Conservation (phyloP, 35 echinoderm and acorn worm genomes). For the Anneissia japonica region DNA sequence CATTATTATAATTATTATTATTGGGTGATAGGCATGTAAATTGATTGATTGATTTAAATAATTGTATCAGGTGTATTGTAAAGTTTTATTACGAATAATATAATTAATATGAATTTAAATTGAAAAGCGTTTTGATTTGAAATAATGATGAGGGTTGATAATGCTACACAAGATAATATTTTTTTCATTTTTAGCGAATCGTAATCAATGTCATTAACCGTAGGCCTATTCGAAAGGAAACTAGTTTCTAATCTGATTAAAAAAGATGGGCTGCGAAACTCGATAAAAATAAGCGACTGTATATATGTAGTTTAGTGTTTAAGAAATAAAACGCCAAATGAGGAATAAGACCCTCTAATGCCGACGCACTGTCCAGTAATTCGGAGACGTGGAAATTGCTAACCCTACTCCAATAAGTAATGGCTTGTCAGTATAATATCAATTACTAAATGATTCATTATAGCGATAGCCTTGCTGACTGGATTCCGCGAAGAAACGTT, state of each 20-base stretch:
- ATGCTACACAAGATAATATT: too few species aligned
- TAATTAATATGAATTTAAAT: too few species aligned
- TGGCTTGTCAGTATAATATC: neutral
- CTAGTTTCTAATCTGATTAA: neutral
- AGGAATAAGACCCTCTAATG: neutral
- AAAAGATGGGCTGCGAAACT: neutral
- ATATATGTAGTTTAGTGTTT: too few species aligned
- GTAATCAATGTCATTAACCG: neutral
- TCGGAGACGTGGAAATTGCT: neutral
- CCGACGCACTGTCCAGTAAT: neutral
- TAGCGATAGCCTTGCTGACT: neutral
- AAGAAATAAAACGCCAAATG: neutral
- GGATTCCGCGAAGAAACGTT: neutral
- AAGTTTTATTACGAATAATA: too few species aligned
- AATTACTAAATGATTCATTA: conserved; percentile 2
- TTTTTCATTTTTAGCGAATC: too few species aligned
- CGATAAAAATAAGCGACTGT: neutral
- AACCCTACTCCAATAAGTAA: neutral
- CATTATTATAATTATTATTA: too few species aligned
- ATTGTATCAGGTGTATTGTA: too few species aligned
- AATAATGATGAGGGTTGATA: too few species aligned
- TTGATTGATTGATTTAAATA: too few species aligned
- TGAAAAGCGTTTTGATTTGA: too few species aligned
- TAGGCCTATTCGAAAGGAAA: neutral
- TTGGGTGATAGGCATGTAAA: too few species aligned